A percentile compares a stretch with the other conserved stretches of the same genome.
These are phyloP conservation scores for Tolypeutes matacus DNA, from an alignment of 2,797 vertebrate genomes.

Conservation along the genomic window DNA sequence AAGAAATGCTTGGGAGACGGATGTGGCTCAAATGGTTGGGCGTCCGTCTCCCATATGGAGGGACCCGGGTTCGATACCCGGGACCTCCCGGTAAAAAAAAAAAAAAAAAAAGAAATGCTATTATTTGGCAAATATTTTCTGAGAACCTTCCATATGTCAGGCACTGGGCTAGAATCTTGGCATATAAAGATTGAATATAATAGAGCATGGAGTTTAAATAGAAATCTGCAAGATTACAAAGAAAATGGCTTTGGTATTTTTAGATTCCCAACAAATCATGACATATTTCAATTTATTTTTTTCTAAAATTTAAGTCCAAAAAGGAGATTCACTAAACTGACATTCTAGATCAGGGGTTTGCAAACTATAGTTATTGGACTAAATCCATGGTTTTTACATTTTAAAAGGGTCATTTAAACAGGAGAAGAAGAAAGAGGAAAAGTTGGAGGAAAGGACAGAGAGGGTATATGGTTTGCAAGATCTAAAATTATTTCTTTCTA, in stretches of 20 bases:
- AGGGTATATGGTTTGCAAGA: rapidly evolving
- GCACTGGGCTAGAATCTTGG: background rate
- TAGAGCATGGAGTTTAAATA: rapidly evolving
- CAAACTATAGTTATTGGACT: background rate
- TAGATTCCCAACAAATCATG: background rate
- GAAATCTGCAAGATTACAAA: background rate
- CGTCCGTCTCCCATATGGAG: too few species aligned
- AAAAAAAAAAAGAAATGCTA: background rate
- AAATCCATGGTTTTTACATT: background rate
- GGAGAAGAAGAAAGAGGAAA: rapidly evolving
- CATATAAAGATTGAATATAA: rapidly evolving
- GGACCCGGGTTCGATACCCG: too few species aligned
- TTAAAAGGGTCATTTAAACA: background rate
- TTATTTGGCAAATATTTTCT: background rate
- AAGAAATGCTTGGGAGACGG: too few species aligned
- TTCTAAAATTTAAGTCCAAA: background rate
- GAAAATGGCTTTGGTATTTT: background rate
- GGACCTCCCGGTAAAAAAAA: too few species aligned
- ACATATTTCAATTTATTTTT: background rate
- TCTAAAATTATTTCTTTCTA: rapidly evolving
- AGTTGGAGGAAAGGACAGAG: background rate
- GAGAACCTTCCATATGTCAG: rapidly evolving
- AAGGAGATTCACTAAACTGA: background rate
- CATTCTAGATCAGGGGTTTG: too few species aligned
- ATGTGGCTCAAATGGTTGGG: too few species aligned